Evolutionary conservation across 2,113 vertebrate genomes (phyloP).

Genomic region (Sclerurus mexicanus): DNA sequence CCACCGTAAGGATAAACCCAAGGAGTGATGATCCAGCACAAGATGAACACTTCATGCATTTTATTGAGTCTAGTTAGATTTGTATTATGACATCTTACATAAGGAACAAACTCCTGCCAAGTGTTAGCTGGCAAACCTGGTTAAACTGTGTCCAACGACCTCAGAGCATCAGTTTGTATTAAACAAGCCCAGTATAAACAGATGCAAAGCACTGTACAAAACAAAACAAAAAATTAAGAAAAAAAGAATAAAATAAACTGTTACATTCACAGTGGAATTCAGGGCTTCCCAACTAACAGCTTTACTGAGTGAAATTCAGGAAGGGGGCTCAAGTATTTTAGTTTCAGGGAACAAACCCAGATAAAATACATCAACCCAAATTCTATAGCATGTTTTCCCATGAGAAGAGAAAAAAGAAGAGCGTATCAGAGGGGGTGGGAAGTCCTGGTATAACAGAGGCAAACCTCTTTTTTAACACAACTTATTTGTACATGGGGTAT

Average conservation of each 20-base stretch:
- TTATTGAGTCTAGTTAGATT: conserved; percentile 77
- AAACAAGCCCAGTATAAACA: conserved; percentile 68
- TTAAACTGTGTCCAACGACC: conserved; percentile 55
- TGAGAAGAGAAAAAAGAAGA: not conserved
- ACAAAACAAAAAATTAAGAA: too few species aligned
- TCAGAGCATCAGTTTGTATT: conserved; percentile 56
- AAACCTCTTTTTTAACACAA: not conserved
- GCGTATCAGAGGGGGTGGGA: conserved; percentile 30
- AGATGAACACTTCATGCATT: conserved; percentile 76
- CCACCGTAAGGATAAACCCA: conserved; percentile 8
- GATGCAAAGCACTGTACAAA: conserved; percentile 54
- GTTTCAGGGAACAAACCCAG: conserved; percentile 33
- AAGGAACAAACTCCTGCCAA: conserved; percentile 75
- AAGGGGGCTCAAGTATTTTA: not conserved
- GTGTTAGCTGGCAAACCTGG: conserved; percentile 60
- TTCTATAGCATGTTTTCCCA: not conserved
- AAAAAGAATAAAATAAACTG: not conserved
- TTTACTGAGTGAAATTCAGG: not conserved
- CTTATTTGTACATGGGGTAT: conserved; percentile 15
- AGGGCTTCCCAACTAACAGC: conserved; percentile 70
- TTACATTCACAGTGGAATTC: conserved; percentile 68
- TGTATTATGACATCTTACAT: conserved; percentile 76
- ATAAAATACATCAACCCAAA: conserved; percentile 18
- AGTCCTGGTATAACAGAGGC: conserved; percentile 54
- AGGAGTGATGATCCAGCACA: conserved; percentile 73